phyloP scores from a whole-genome alignment of 2,113 vertebrate species.

The Nicator chloris region DNA sequence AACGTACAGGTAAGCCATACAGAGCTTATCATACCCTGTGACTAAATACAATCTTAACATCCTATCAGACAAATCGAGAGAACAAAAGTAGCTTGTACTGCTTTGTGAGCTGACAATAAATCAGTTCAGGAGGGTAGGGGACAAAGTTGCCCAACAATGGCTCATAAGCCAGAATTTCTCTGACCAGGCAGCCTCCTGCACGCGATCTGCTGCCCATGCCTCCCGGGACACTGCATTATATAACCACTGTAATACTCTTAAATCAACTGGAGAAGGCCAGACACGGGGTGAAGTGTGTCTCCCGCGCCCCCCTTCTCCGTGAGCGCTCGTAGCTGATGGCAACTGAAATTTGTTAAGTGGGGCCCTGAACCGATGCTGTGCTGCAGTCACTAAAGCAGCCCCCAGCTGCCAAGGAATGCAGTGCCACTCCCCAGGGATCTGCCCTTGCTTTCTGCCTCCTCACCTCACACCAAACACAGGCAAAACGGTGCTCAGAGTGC shows the following conservation, averaged over 20 bases:
- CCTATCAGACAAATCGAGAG: background rate
- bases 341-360: background rate
- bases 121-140: background rate
- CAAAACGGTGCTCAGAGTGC: background rate
- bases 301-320: background rate
- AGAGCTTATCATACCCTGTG: background rate
- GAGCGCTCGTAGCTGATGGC: fast-evolving
- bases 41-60: background rate
- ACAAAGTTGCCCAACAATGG: background rate
- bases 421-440: fast-evolving
- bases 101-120: background rate
- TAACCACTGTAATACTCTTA: slow-evolving; percentile 29
- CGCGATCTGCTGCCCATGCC: fast-evolving
- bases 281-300: fast-evolving
- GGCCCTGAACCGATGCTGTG: fast-evolving
- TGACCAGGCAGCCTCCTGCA: background rate
- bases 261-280: background rate
- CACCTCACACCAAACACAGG: background rate
- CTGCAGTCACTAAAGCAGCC: background rate
- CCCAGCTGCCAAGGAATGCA: background rate
- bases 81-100: background rate
- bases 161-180: background rate
- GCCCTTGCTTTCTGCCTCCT: fast-evolving
- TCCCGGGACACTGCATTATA: background rate
- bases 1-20: background rate